phyloP scores from a whole-genome alignment of 2,113 vertebrate species.

The Hemiprocne comata region DNA sequence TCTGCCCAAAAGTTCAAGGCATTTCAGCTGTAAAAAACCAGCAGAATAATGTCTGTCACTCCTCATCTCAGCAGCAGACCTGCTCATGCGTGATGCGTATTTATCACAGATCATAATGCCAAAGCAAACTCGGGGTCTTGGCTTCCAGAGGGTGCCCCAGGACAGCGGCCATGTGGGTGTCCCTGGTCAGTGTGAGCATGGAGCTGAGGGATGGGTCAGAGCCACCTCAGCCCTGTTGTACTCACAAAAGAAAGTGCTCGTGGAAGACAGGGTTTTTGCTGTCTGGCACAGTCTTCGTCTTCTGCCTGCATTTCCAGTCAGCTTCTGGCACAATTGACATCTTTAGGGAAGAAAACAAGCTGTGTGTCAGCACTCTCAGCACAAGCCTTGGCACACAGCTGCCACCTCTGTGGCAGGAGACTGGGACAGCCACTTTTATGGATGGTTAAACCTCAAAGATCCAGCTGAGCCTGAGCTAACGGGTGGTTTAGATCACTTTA shows the following conservation, averaged over 20 bases:
- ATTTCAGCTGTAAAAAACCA: constrained; percentile 6
- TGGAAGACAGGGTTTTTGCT: constrained; percentile 75
- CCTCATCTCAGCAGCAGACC: constrained; percentile 1
- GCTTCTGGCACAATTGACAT: constrained; percentile 74
- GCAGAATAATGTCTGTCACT: constrained; percentile 42
- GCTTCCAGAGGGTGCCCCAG: not conserved
- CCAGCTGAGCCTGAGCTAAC: not conserved
- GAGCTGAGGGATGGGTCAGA: not conserved
- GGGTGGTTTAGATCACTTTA: not conserved
- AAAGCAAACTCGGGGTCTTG: not conserved
- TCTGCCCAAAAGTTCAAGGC: constrained; percentile 33
- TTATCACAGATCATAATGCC: not conserved
- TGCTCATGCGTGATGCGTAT: not conserved
- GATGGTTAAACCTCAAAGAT: not conserved
- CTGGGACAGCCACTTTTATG: accelerated
- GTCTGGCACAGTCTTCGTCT: constrained; percentile 70
- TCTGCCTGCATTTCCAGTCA: constrained; percentile 50
- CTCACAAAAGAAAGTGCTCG: constrained; percentile 79
- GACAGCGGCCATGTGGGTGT: not conserved
- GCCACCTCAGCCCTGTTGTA: not conserved
- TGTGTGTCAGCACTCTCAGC: not conserved
- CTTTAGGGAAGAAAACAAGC: constrained; percentile 49
- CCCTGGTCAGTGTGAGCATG: not conserved
- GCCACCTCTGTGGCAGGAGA: not conserved
- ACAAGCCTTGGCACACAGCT: not conserved